A percentile compares a stretch with the other conserved stretches of the same genome.
These are phyloP conservation scores for Palythoa heliodiscus DNA, from an alignment of 92 coral and sea anemone species.

Conservation along the genomic window DNA sequence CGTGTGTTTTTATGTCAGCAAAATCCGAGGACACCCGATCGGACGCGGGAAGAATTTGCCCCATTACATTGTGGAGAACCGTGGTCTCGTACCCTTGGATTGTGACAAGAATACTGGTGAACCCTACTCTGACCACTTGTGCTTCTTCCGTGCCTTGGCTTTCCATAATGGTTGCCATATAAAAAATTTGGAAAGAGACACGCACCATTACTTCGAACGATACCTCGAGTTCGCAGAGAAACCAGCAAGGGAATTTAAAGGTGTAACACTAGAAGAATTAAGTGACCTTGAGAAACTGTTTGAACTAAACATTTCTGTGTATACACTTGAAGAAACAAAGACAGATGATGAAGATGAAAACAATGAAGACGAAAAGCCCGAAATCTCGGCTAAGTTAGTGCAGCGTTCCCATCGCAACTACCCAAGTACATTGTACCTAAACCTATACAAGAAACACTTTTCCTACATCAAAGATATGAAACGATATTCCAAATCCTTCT, in stretches of 20 bases:
- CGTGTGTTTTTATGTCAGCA: too few relatives aligned
- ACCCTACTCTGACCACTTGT: too few relatives aligned
- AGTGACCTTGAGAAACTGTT: conserved; percentile 42
- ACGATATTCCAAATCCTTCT: conserved; percentile 42
- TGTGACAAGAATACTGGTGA: too few relatives aligned
- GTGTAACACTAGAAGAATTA: conserved; percentile 44
- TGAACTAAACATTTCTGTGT: conserved; percentile 49
- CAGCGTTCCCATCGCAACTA: conserved; percentile 24
- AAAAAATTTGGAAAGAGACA: too few relatives aligned
- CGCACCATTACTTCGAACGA: too few relatives aligned
- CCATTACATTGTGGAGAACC: too few relatives aligned
- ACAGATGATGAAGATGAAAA: neutral
- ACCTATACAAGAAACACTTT: conserved; percentile 41
- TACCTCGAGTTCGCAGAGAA: neutral
- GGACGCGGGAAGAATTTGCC: too few relatives aligned
- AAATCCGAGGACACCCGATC: too few relatives aligned
- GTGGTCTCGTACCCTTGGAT: too few relatives aligned
- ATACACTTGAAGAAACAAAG: conserved; percentile 32
- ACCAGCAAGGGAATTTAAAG: neutral
- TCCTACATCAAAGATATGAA: conserved; percentile 23
- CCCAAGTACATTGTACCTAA: conserved; percentile 45
- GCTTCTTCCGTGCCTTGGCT: too few relatives aligned
- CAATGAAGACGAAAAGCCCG: neutral
- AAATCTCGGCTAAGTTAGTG: neutral
- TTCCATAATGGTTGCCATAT: too few relatives aligned